A percentile compares a stretch with the other conserved stretches of the same genome.
Conservation (phyloP, 2,888 invertebrate species). For the Allolobophora icterica region DNA sequence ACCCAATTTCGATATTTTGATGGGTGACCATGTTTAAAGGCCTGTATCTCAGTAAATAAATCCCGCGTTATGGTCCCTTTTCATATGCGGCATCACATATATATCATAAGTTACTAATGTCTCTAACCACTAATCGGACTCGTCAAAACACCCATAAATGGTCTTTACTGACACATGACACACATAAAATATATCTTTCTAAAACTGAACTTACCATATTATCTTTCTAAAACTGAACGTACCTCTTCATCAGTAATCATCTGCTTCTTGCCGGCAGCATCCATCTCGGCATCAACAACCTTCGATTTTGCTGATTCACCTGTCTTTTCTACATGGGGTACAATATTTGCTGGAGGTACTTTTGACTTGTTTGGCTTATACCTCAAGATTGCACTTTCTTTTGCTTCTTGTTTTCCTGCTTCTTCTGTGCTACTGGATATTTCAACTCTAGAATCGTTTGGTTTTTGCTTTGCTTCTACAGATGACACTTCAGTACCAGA, state of each 20-base stretch:
- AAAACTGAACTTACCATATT: neutral
- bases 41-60: too few relatives aligned
- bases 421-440: neutral
- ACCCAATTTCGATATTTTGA: too few relatives aligned
- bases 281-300: neutral
- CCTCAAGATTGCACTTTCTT: neutral
- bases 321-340: neutral
- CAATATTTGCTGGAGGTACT: neutral
- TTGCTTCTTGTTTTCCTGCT: neutral
- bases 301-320: neutral
- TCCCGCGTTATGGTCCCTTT: too few relatives aligned
- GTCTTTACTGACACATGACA: neutral
- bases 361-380: conserved; percentile 12
- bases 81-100: too few relatives aligned
- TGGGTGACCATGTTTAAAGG: too few relatives aligned
- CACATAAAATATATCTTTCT: neutral
- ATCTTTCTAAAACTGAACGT: neutral
- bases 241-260: neutral
- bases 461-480: neutral
- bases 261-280: neutral
- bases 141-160: too few relatives aligned
- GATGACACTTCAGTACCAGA: neutral
- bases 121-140: too few relatives aligned
- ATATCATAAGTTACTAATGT: too few relatives aligned
- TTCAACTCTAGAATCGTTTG: neutral